Evolutionary conservation across 2,797 vertebrate species (phyloP).

Genomic region (Chelonia mydas): DNA sequence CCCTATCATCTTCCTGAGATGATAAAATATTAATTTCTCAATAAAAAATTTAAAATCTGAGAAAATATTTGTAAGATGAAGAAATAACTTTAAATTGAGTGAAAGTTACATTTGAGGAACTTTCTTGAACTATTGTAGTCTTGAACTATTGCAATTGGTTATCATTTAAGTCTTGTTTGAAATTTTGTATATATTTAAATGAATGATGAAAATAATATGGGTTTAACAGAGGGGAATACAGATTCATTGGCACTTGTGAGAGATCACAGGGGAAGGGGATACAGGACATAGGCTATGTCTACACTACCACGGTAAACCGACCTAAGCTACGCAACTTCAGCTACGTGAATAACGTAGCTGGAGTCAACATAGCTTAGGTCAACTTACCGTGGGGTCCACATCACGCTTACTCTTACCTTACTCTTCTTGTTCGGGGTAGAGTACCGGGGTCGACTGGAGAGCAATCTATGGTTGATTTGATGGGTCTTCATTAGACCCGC

Average conservation of each 20-base stretch:
- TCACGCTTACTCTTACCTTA: too few species aligned
- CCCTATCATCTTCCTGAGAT: not conserved
- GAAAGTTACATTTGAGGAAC: not conserved
- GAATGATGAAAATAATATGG: not conserved
- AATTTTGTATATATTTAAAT: slow-evolving; percentile 41
- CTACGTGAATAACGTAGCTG: too few species aligned
- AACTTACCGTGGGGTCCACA: too few species aligned
- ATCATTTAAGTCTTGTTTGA: not conserved
- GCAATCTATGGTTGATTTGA: too few species aligned
- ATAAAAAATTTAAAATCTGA: not conserved
- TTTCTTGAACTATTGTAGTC: not conserved
- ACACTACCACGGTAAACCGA: too few species aligned
- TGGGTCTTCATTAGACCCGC: too few species aligned
- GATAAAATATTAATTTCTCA: not conserved
- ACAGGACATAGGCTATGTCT: not conserved
- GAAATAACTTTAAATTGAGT: not conserved
- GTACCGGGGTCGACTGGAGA: too few species aligned
- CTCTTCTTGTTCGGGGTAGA: too few species aligned
- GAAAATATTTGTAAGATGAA: not conserved
- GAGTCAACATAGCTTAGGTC: too few species aligned
- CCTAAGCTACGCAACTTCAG: too few species aligned
- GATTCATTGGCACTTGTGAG: slow-evolving; percentile 20
- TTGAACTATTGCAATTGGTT: not conserved
- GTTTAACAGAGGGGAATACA: slow-evolving; percentile 35
- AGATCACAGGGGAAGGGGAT: slow-evolving; percentile 28